Evolutionary conservation across 92 coral and sea anemone species (phyloP).

Genomic region (Heteractis magnifica): DNA sequence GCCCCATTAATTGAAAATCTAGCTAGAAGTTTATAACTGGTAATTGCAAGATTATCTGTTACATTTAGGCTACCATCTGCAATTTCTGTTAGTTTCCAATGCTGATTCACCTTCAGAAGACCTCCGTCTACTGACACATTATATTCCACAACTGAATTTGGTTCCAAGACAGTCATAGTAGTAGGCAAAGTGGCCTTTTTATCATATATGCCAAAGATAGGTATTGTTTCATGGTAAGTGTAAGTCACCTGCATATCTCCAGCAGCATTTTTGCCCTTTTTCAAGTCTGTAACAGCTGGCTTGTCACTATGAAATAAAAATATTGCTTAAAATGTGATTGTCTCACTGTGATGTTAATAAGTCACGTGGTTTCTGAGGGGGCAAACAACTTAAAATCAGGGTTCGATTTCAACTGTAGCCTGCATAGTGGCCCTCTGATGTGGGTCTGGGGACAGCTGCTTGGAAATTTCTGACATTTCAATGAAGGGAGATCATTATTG

Average conservation of each 20-base stretch:
- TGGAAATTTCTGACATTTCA: too few relatives aligned
- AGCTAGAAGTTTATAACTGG: neutral
- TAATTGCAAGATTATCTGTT: neutral
- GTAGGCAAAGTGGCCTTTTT: neutral
- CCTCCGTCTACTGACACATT: neutral
- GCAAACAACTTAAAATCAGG: too few relatives aligned
- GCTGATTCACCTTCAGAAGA: neutral
- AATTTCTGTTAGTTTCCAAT: neutral
- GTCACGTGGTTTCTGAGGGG: neutral
- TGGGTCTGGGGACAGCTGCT: too few relatives aligned
- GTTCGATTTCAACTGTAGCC: too few relatives aligned
- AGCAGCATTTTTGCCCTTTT: neutral
- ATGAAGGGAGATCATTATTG: too few relatives aligned
- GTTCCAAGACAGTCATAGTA: neutral
- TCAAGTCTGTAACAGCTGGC: neutral
- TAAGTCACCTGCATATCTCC: neutral
- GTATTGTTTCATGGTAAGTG: neutral
- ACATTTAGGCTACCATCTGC: neutral
- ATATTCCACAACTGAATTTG: neutral
- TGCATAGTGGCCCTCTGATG: too few relatives aligned
- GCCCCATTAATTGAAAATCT: neutral
- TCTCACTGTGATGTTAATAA: neutral
- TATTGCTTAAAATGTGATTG: neutral
- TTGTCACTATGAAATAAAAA: neutral
- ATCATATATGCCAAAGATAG: neutral